Base-by-base conservation (phyloP, 2,888 invertebrate species). In the Nipponacmea schrenckii region DNA sequence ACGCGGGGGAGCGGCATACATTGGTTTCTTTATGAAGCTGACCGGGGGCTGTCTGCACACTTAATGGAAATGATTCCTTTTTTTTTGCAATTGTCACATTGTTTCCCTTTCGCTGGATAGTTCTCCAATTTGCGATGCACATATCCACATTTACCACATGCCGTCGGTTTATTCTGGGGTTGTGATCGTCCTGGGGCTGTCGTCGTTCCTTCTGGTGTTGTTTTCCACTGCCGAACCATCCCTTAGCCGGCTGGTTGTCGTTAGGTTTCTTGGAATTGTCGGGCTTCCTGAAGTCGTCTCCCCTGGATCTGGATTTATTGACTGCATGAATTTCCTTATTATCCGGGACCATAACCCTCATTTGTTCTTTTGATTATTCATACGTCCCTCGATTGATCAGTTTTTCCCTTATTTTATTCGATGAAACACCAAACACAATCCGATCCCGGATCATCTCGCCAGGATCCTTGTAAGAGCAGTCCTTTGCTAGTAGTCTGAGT, bases 401-500 rank as follows among this genome's bases (percentile, higher is more conserved):
- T 69, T 74, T 73, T 50, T 70, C 69, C n/a, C 73, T n/a, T n/a
- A 76, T 62, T 64, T 62, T 69, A 24, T 39, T 31, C 45, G 66
- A 68, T n/a, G 39, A 27, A 15, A 74, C 44, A 26, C 74, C 73
- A 68, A 76, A 77, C 7, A 76, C 73, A 46, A 72, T 74, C 24
- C 76, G 72, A 46, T 72, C 75, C 8, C 74, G 67, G n/a, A 67
- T 67, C 17, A 50, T 39, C 31, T 67, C 45, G 39, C 69, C 64
- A 45, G 48, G 24, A 3, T 45, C 68, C 15, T 46, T 67, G 45
- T 67, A 67, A 1, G 62, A 26, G 56, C 71, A 71, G 62, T 71
- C 68, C 31, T 63, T 63, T 3, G 69, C 66, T 12, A 67, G n/a
- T 12, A 70, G 62, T 62, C 68, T 71, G 17, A 31, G 31, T 31